These are phyloP conservation scores for Ctenopoma kingsleyae DNA, from an alignment of 2,797 vertebrate genomes.

Conservation along the genomic window DNA sequence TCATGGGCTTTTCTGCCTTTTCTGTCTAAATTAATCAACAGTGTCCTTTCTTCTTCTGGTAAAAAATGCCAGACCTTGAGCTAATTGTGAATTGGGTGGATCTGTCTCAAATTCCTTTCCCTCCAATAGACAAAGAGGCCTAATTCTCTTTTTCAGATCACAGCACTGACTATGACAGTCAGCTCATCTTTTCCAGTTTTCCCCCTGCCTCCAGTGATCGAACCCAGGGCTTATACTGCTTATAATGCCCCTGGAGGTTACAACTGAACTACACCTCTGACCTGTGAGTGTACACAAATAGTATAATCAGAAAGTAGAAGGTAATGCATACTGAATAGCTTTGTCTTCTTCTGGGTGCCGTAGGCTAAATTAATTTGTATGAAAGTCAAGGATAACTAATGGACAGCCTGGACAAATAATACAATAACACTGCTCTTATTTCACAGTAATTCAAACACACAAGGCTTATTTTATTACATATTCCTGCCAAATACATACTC, in stretches of 20 bases:
- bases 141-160: slow-evolving; percentile 34
- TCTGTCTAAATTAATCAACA: slow-evolving; percentile 75
- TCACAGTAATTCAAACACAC: slow-evolving; percentile 59
- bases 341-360: slow-evolving; percentile 36
- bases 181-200: slow-evolving; percentile 16
- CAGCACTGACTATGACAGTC: slow-evolving; percentile 18
- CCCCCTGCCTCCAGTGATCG: slow-evolving; percentile 36
- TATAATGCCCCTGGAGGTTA: slow-evolving; percentile 11
- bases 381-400: slow-evolving; percentile 77
- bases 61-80: slow-evolving; percentile 53
- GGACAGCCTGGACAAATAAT: slow-evolving; percentile 58
- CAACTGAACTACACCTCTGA: slow-evolving; percentile 59
- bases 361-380: slow-evolving; percentile 72
- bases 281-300: slow-evolving; percentile 40
- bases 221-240: slow-evolving; percentile 16
- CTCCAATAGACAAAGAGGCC: slow-evolving; percentile 31
- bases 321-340: slow-evolving; percentile 50
- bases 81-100: slow-evolving; percentile 63
- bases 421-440: slow-evolving; percentile 77
- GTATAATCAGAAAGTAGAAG: slow-evolving; percentile 34
- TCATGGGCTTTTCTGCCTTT: slow-evolving; percentile 52
- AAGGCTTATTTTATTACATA: slow-evolving; percentile 64
- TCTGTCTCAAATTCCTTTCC: slow-evolving; percentile 42
- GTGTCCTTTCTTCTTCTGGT: slow-evolving; percentile 47
- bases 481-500: slow-evolving; percentile 56